Evolutionary conservation across 2,797 vertebrate species (phyloP).

Genomic region (Sebastes aleutianus): DNA sequence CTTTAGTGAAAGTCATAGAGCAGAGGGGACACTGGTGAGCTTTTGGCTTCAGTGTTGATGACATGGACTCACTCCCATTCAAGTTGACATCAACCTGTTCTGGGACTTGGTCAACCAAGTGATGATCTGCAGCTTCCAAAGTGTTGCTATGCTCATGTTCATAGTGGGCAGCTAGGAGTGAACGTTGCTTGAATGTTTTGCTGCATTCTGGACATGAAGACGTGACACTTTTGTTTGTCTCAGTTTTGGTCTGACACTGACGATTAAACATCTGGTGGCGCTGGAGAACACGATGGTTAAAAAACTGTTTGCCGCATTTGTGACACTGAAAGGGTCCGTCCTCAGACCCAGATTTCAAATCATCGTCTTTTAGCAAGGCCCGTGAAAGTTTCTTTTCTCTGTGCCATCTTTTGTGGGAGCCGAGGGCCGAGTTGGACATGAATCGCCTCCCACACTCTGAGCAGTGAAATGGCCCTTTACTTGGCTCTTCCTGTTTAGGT

Average conservation of each 20-base stretch:
- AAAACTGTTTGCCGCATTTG: conserved; percentile 78
- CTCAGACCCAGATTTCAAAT: conserved; percentile 46
- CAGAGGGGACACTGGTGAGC: conserved; percentile 75
- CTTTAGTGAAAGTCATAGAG: conserved; percentile 73
- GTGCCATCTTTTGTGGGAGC: conserved; percentile 83
- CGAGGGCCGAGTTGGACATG: conserved; percentile 78
- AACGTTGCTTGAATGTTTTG: conserved; percentile 52
- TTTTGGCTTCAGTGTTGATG: conserved; percentile 40
- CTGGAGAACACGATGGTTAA: conserved; percentile 75
- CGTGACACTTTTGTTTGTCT: not conserved
- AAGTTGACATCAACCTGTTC: not conserved
- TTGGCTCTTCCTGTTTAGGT: conserved; percentile 47
- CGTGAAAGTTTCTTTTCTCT: conserved; percentile 72
- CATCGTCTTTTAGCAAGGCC: conserved; percentile 58
- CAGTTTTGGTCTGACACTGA: conserved; percentile 43
- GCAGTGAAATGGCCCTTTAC: conserved; percentile 73
- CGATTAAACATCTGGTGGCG: conserved; percentile 75
- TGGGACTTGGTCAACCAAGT: not conserved
- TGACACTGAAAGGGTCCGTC: conserved; percentile 75
- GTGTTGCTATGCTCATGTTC: conserved; percentile 47
- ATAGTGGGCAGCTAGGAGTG: conserved; percentile 54
- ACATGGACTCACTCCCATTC: not conserved
- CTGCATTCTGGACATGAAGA: conserved; percentile 60
- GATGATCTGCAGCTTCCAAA: conserved; percentile 8
- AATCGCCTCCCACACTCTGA: conserved; percentile 81